Evolutionary conservation across 2,113 vertebrate genomes (phyloP).

Genomic region (Melanotaenia duboulayi): DNA sequence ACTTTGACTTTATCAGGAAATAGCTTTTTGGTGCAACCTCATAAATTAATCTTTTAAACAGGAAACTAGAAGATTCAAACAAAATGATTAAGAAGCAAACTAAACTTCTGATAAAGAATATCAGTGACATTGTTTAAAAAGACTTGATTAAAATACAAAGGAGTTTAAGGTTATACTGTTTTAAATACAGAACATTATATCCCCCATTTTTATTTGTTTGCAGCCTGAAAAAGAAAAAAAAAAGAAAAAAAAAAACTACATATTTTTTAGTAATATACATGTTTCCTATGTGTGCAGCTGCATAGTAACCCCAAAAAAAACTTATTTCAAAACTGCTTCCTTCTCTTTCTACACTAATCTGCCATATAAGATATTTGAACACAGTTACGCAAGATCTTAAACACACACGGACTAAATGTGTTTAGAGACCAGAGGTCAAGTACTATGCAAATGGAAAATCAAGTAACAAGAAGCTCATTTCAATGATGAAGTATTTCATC

Average conservation of each 20-base stretch:
- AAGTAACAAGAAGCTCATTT: neutral
- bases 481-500: neutral
- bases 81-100: neutral
- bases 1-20: constrained; percentile 15
- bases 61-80: neutral
- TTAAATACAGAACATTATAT: neutral
- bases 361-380: neutral
- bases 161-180: no score
- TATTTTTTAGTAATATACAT: no score
- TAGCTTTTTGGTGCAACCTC: constrained; percentile 2
- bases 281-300: neutral
- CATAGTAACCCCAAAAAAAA: neutral
- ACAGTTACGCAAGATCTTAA: neutral
- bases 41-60: neutral
- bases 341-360: neutral
- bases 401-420: neutral
- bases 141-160: neutral
- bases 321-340: neutral
- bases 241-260: neutral
- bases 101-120: neutral
- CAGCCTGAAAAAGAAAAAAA: neutral
- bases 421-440: neutral
- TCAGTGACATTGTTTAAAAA: neutral
- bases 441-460: neutral
- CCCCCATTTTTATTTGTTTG: neutral